These are phyloP conservation scores for Abrostola triplasia DNA, from an alignment of 2,888 invertebrate species.

Conservation along the genomic window DNA sequence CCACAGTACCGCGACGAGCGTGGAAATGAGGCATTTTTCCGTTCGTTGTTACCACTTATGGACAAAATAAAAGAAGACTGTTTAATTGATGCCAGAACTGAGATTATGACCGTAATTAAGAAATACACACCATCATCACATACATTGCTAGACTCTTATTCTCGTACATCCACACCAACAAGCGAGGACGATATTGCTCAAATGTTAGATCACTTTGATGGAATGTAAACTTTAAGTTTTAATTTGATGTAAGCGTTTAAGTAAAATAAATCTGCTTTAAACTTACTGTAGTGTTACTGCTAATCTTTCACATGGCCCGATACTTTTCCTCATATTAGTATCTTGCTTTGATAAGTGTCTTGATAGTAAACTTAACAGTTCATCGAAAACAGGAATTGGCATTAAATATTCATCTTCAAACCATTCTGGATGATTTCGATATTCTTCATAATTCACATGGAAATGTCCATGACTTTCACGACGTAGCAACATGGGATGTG, in stretches of 20 bases:
- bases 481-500: constrained; percentile 43
- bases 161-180: too few species aligned
- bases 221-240: constrained; percentile 11
- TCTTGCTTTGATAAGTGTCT: constrained; percentile 35
- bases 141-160: too few species aligned
- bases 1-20: too few species aligned
- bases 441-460: constrained; percentile 31
- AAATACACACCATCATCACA: too few species aligned
- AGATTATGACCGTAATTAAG: too few species aligned
- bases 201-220: constrained; percentile 19
- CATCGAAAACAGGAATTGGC: constrained; percentile 37
- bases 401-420: constrained; percentile 36
- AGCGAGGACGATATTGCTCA: constrained; percentile 19
- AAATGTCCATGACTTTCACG: constrained; percentile 46
- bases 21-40: too few species aligned
- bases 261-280: constrained; percentile 24
- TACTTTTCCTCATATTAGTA: constrained; percentile 38
- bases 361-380: constrained; percentile 23
- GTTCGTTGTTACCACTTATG: too few species aligned
- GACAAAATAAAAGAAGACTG: too few species aligned
- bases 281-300: constrained; percentile 39
- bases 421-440: constrained; percentile 18
- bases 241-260: constrained; percentile 10
- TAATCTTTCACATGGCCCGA: constrained; percentile 32
- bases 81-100: too few species aligned